phyloP scores from a whole-genome alignment of 2,888 invertebrate genomes.

The Drosophila kokeensis region DNA sequence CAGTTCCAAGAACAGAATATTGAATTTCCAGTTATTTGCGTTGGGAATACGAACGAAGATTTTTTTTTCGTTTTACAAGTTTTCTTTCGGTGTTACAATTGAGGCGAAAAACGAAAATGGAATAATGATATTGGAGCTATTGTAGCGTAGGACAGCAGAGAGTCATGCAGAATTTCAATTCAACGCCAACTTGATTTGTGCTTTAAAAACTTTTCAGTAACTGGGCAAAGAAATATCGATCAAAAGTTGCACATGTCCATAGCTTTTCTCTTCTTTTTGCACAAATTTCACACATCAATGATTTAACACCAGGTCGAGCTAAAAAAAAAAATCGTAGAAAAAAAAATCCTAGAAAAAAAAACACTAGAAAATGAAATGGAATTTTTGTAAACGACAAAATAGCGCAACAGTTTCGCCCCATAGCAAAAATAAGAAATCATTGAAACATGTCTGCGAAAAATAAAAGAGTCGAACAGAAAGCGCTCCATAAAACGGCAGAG shows the following conservation, averaged over 20 bases:
- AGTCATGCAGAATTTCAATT: constrained; percentile 7
- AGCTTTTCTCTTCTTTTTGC: constrained; percentile 27
- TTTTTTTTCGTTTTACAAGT: constrained; percentile 39
- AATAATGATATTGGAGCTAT: constrained; percentile 4
- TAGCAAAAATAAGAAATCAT: constrained; percentile 79
- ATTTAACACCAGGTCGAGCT: constrained; percentile 65
- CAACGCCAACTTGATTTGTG: constrained; percentile 52
- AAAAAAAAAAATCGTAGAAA: constrained; percentile 33
- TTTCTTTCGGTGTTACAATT: constrained; percentile 27
- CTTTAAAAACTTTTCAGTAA: constrained; percentile 23
- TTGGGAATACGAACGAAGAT: constrained; percentile 36
- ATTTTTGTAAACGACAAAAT: constrained; percentile 69
- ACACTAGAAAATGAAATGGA: constrained; percentile 43
- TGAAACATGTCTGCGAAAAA: constrained; percentile 73
- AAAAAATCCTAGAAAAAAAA: constrained; percentile 27
- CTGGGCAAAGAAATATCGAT: constrained; percentile 54
- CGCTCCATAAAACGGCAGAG: constrained; percentile 50
- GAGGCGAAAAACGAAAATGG: constrained; percentile 23
- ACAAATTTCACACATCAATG: constrained; percentile 76
- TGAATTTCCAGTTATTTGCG: constrained; percentile 4
- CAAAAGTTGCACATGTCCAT: constrained; percentile 35
- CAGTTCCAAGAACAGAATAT: constrained; percentile 3
- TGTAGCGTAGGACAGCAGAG: not conserved
- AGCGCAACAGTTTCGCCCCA: constrained; percentile 73
- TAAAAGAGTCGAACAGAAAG: constrained; percentile 13